A percentile compares a stretch with the other conserved stretches of the same genome.
phyloP scores from a whole-genome alignment of 2,113 vertebrate species.

The Gadus macrocephalus region DNA sequence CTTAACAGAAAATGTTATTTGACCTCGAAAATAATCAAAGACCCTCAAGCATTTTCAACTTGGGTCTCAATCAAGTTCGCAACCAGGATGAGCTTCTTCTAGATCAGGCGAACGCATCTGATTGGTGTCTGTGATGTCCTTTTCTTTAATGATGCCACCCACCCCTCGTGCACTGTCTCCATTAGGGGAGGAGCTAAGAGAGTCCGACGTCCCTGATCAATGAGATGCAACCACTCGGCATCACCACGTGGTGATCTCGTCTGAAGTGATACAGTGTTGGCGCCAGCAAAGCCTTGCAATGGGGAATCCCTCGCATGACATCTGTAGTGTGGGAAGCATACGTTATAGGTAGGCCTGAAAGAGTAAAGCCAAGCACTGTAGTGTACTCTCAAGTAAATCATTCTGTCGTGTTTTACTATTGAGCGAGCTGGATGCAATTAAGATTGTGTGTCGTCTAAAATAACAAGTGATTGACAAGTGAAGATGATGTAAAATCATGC shows the following conservation, averaged over 20 bases:
- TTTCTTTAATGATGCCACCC: slow-evolving; percentile 54
- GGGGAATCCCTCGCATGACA: slow-evolving; percentile 68
- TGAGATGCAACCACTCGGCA: slow-evolving; percentile 31
- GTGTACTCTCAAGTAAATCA: too few relatives aligned
- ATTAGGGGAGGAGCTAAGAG: slow-evolving; percentile 54
- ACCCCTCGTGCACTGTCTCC: slow-evolving; percentile 23
- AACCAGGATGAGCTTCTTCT: slow-evolving; percentile 56
- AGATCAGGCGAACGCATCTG: slow-evolving; percentile 28
- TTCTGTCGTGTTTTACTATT: too few relatives aligned
- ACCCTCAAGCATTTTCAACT: too few relatives aligned
- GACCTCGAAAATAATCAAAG: too few relatives aligned
- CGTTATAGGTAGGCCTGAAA: slow-evolving; percentile 44
- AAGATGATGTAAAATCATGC: slow-evolving; percentile 1
- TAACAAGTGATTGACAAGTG: too few relatives aligned
- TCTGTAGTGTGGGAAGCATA: slow-evolving; percentile 12
- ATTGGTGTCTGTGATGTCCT: slow-evolving; percentile 40
- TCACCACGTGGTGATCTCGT: slow-evolving; percentile 43
- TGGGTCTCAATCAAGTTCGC: too few relatives aligned
- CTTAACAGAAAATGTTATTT: not conserved
- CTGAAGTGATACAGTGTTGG: slow-evolving; percentile 39
- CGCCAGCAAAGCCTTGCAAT: slow-evolving; percentile 34
- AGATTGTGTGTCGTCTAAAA: too few relatives aligned
- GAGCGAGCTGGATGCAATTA: too few relatives aligned
- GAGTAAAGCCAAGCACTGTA: slow-evolving; percentile 11
- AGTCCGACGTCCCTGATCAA: slow-evolving; percentile 17